phyloP scores from a whole-genome alignment of 1,140 invertebrate species.

The fruit fly (Drosophila melanogaster) region Release_6_plus_ISO1_MT NT_033777.3:24476501-24477000 shows the following conservation, averaged over 20 bases:
- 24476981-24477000: conserved; percentile 10
- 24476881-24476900: conserved; percentile 21
- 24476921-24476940: conserved; percentile 8
- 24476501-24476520: conserved; percentile 18
- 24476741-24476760: conserved; percentile 60
- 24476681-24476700: conserved; percentile 10
- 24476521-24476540: conserved; percentile 1
- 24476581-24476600: neutral
- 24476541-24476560: neutral
- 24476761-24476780: conserved; percentile 43
- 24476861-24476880: conserved; percentile 52
- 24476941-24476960: conserved; percentile 7
- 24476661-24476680: neutral
- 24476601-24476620: neutral
- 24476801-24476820: conserved; percentile 26
- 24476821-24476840: conserved; percentile 58
- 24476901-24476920: neutral
- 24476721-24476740: conserved; percentile 16
- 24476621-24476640: too few species aligned
- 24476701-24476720: conserved; percentile 11
- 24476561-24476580: neutral
- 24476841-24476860: conserved; percentile 80
- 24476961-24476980: conserved; percentile 45
- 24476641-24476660: neutral
- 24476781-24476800: conserved; percentile 27